Conservation (phyloP, 2,797 vertebrate genomes). For the Petrocephalus schoutedeni region DNA sequence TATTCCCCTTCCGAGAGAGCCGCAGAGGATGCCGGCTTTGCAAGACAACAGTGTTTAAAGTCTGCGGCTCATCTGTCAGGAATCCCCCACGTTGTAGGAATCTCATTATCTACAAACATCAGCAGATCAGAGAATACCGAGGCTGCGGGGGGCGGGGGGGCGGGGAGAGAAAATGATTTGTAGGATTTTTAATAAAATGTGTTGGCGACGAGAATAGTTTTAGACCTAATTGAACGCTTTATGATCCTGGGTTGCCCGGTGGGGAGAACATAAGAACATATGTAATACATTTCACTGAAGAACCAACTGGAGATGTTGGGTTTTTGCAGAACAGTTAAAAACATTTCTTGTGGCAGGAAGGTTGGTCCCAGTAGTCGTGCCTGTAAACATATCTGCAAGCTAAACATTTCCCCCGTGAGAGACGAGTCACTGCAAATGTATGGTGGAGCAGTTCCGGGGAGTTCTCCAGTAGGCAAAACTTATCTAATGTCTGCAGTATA, state of each 20-base stretch:
- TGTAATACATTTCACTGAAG: conserved; percentile 11
- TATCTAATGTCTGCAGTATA: not conserved
- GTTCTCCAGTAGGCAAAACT: not conserved
- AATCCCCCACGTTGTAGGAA: conserved; percentile 41
- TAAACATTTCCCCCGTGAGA: not conserved
- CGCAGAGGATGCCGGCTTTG: conserved; percentile 27
- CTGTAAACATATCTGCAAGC: not conserved
- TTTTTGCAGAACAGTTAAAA: conserved; percentile 12
- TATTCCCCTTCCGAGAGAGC: conserved; percentile 34
- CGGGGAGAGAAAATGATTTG: conserved; percentile 44
- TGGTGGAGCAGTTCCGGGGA: not conserved
- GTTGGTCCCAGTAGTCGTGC: not conserved
- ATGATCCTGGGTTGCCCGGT: conserved; percentile 24
- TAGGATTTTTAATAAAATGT: conserved; percentile 45
- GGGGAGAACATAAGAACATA: conserved; percentile 11
- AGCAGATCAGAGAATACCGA: conserved; percentile 32
- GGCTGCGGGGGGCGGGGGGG: conserved; percentile 27
- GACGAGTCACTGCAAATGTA: not conserved
- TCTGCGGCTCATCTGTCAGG: conserved; percentile 34
- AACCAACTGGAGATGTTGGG: not conserved
- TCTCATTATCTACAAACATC: conserved; percentile 40
- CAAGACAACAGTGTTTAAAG: conserved; percentile 39
- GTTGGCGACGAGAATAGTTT: conserved; percentile 38
- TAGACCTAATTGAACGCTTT: conserved; percentile 36
- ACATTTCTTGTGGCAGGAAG: conserved; percentile 11